Base-by-base conservation (phyloP, 2,797 vertebrate species). In the Cynopterus sphinx region DNA sequence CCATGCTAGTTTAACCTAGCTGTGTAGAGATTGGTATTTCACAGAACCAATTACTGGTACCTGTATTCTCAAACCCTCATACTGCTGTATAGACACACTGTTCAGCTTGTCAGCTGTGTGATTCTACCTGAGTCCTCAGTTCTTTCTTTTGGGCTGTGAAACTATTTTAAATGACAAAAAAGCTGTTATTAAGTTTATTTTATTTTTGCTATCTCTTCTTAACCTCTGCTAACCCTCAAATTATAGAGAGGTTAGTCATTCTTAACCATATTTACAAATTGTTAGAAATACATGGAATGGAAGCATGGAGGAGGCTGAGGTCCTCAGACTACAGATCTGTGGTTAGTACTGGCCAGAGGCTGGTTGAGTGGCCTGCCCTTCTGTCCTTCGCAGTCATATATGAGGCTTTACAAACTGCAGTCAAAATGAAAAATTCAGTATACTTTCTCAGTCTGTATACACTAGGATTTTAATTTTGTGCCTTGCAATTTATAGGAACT, bases 201-300 rank as follows among this genome's bases (percentile, higher is more conserved):
- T 63, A 10, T 90, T 70, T 90, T 70, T 85, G 8, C 31, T 68
- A 43, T 55, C 13, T 41, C n/a, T 71, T 57, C 33, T 90, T 93
- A 70, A 70, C 4, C 26, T 55, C 17, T 71, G 6, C 9, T 81
- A 86, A n/a, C 21, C 21, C 36, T 49, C 79, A 75, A 61, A 63
- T 68, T 39, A 15, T 22, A 31, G 39, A 26, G 49, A 71, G 17
- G 28, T 51, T 15, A 41, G 3, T 55, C 9, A 3, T 84, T 68
- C 4, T 9, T 39, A 61, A 36, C 4, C 6, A 1, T 74, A 22
- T 10, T 39, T 73, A 9, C 24, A 46, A 15, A n/a, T 39, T 59
- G 19, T 90, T 71, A 43, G 49, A 65, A 90, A 71, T 33, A 13
- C 8, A 2, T n/a, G 19, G 11, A 22, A 9, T 33, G 31, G 31